Evolutionary conservation across 2,113 vertebrate genomes (phyloP), one percentile per base, ranked within the genome.

Genomic region (Symphodus melops): DNA sequence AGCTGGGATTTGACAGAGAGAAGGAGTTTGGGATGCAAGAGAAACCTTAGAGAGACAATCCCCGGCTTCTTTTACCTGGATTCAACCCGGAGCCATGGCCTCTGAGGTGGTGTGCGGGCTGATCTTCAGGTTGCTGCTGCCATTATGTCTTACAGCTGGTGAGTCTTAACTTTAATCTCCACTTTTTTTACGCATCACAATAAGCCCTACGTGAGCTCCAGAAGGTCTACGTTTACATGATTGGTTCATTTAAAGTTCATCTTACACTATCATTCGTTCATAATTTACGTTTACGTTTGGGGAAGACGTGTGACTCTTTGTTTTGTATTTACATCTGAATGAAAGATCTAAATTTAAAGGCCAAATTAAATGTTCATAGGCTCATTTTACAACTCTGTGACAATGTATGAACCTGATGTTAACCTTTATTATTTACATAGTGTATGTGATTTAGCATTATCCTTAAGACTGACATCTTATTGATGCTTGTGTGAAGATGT

Each of bases 81-180:
- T 76, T 72, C 55, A 68, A 64, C 72, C 73, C 67, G 52, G 83
- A 92, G 89, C 86, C 77, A 98, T 98, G 97, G 97, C 96, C 90
- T 98, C 96, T 58, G 95, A 98, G 88, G 95, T 97, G 90, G 95
- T 97, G 91, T 98, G 97, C 87, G 97, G 97, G 65, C 93, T 99
- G 82, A 89, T 97, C 93, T 98, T 98, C 94, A 95, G 98, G 86
- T 89, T 99, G 52, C 95, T 99, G 78, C 95, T 99, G 82, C 98
- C 98, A 36, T 51, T 97, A 61, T 99, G 97, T 91, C 92, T 98
- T 72, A 93, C 95, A 87, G 95, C 96, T 84, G 97, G 98, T 99
- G 92, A 94, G 96, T 89, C 4, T 16, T 68, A 12, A 17, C 6
- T 39, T 13, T 1, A 33, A 52, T 57, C 21, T 5, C 5, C 63